phyloP scores from a whole-genome alignment of 2,113 vertebrate species.

The Misgurnus anguillicaudatus region DNA sequence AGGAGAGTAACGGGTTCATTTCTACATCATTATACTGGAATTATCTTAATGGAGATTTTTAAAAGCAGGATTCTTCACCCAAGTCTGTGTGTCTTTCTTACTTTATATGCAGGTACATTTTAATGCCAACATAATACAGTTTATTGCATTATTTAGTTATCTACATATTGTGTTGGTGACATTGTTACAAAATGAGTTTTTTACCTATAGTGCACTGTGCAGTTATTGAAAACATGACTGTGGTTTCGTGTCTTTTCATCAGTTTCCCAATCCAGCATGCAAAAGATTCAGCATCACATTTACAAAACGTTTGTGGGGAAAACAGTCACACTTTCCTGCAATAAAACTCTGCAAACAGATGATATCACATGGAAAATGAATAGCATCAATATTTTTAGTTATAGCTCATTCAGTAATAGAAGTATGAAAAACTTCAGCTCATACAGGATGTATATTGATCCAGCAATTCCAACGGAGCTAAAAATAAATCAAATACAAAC shows the following conservation, averaged over 20 bases:
- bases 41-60: neutral
- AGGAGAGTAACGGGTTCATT: neutral
- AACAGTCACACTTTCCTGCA: neutral
- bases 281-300: neutral
- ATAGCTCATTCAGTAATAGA: fast-evolving
- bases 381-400: neutral
- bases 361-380: neutral
- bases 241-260: neutral
- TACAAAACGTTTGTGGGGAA: neutral
- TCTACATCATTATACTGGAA: neutral
- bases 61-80: neutral
- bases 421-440: neutral
- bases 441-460: slow-evolving; percentile 10
- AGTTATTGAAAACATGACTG: neutral
- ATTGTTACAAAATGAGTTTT: no score
- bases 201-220: no score
- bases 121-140: neutral
- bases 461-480: neutral
- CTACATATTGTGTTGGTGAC: no score
- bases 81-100: neutral
- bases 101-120: neutral
- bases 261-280: neutral
- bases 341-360: neutral
- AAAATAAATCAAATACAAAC: slow-evolving; percentile 19
- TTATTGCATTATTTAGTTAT: neutral